phyloP scores from a whole-genome alignment of 2,888 invertebrate genomes.

The Hydrotaea diabolus region DNA sequence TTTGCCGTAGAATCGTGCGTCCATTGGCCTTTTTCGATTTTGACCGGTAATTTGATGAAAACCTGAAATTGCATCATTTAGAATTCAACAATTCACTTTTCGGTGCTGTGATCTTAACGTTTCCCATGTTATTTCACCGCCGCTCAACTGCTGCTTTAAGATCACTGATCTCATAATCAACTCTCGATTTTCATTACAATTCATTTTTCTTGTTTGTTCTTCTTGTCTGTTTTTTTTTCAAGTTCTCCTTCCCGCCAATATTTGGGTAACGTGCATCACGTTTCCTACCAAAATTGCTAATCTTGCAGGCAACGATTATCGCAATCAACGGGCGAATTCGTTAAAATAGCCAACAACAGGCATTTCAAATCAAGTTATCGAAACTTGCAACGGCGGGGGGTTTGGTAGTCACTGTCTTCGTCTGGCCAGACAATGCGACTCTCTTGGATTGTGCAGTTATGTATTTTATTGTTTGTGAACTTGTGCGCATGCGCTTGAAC shows the following conservation, averaged over 20 bases:
- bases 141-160: slow-evolving; percentile 35
- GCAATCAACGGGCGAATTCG: neutral
- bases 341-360: neutral
- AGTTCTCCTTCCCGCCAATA: slow-evolving; percentile 28
- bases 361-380: slow-evolving; percentile 21
- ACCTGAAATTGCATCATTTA: slow-evolving; percentile 58
- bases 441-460: slow-evolving; percentile 40
- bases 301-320: neutral
- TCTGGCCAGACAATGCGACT: slow-evolving; percentile 55
- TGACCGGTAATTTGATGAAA: slow-evolving; percentile 45
- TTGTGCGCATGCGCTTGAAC: slow-evolving; percentile 64
- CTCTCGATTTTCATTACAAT: slow-evolving; percentile 61
- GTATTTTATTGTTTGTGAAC: slow-evolving; percentile 57
- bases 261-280: slow-evolving; percentile 65
- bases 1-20: neutral
- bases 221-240: neutral
- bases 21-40: slow-evolving; percentile 48
- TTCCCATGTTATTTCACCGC: neutral
- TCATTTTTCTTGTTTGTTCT: neutral
- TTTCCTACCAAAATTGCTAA: slow-evolving; percentile 48
- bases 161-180: slow-evolving; percentile 56
- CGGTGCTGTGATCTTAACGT: neutral
- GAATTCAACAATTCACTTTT: slow-evolving; percentile 51
- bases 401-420: neutral
- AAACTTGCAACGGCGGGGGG: neutral